These are phyloP conservation scores for Cabera pusaria DNA, from an alignment of 2,888 invertebrate species.

Conservation along the genomic window DNA sequence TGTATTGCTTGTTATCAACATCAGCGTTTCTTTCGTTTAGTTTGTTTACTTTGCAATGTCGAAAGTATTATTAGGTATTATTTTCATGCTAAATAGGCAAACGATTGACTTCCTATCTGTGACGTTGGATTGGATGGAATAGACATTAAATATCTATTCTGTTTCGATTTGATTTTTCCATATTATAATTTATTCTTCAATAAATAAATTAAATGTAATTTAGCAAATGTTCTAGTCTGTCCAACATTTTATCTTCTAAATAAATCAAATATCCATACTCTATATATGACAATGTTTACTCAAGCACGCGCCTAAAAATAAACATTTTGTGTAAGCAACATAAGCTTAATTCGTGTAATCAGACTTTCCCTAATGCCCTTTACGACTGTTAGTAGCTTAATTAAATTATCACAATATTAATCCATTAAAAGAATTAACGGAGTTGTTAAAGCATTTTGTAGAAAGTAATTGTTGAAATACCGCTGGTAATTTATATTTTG, in stretches of 20 bases:
- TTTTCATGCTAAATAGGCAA: too few species aligned
- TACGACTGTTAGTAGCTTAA: conserved; percentile 52
- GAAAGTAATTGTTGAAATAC: conserved; percentile 30
- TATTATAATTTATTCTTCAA: too few species aligned
- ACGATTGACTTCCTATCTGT: too few species aligned
- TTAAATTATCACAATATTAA: conserved; percentile 59
- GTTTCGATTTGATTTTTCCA: too few species aligned
- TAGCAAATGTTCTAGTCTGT: too few species aligned
- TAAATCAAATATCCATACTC: too few species aligned
- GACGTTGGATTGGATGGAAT: too few species aligned
- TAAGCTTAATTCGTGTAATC: conserved; percentile 28
- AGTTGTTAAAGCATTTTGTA: conserved; percentile 43
- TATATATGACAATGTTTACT: conserved; percentile 12
- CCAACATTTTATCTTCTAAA: too few species aligned
- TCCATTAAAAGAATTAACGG: conserved; percentile 61
- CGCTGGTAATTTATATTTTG: conserved; percentile 37
- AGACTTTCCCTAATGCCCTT: conserved; percentile 42
- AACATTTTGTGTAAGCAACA: conserved; percentile 31
- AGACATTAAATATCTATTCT: too few species aligned
- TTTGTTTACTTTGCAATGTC: background rate
- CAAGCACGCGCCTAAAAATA: conserved; percentile 25
- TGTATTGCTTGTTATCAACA: too few species aligned
- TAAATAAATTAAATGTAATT: too few species aligned
- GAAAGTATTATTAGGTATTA: too few species aligned
- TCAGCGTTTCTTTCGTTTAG: background rate